Base-by-base conservation (phyloP, 1,140 invertebrate genomes). In the Lepidurus packardi region DNA sequence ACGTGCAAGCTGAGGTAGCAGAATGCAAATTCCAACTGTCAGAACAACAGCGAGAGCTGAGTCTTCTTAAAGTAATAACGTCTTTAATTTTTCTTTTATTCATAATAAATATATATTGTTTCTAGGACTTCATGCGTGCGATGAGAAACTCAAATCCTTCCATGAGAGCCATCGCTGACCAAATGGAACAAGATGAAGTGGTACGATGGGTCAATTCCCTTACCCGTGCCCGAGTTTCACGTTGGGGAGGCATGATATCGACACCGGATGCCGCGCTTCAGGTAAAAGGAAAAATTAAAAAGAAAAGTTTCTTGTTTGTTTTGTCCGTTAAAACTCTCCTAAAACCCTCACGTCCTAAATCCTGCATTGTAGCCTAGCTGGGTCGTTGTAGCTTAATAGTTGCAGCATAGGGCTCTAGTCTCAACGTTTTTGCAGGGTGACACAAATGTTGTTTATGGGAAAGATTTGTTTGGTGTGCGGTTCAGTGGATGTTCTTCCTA, bases 191-290 rank as follows among this genome's bases (percentile, higher is more conserved):
- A 75, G 93, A 96, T 82, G 95, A 97, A 86, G 92, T 97, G 75
- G 88, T 94, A n/a, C 89, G 94, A 84, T 98, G 96, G 96, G 92
- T 94, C 43, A 91, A 89, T 80, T 92, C 92, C 1, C 85, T 98
- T 25, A 89, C 93, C 16, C 86, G 93, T 75, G 96, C 96, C 1
- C 86, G 94, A 81, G 95, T 98, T 42, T 96, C 94, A 1, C 88
- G 96, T 76, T 98, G 96, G 96, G 96, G 96, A 77, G 96, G 96
- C 77, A 98, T 98, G 94, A 97, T 98, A 78, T 96, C 94, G 21
- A 98, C 96, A 1, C 96, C 96, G 6, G 96, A 98, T 87, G 93
- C 94, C 85, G 90, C 93, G 45, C 87, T 98, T 81, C 95, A 98
- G 89, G 92, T 94, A 84, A 13, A 73, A 24, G 44, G 0, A 1